Evolutionary conservation across 2,888 invertebrate genomes (phyloP), one percentile per base, ranked within the genome.

Genomic region (Hydrotaea diabolus): DNA sequence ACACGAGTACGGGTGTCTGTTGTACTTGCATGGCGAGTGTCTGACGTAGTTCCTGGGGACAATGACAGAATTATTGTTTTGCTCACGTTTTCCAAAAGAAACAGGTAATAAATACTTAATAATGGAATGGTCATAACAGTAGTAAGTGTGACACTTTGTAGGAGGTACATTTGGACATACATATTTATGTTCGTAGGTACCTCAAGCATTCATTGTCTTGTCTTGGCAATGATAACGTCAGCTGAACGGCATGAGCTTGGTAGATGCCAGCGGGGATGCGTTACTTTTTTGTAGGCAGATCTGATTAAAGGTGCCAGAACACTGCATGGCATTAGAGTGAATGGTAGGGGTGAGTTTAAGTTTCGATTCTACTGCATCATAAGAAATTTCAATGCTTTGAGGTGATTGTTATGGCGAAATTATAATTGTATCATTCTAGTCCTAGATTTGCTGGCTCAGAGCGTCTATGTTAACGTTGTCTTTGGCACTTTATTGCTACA

Each of bases 21-120:
- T 1, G 11, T 43, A 43, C 66, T 43, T 66, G 66, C 39, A 1
- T 43, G 17, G 39, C n/a, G n/a, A n/a, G n/a, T n/a, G n/a, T n/a
- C 39, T 43, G 13, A 13, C 11, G 9, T 19, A 66, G 36, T 39
- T 17, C 39, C 7, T 19, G 19, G 21, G 8, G 43, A 43, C 43
- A 39, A 43, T 17, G 66, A 1, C 19, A 17, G 66, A 39, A 66
- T 66, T 66, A 66, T 43, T 66, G 66, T 66, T 43, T 66, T 66
- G 66, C 36, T 43, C 66, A 66, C 66, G 66, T 66, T 66, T 66
- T 43, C n/a, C 17, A 36, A 59, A 26, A 62, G 31, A n/a, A 21
- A 62, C 62, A 62, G 62, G 62, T 62, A 62, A 59, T 23, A 57
- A 36, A n/a, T 31, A 31, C 31, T 31, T n/a, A 49, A 26, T 59